A percentile compares a stretch with the other conserved stretches of the same genome.
phyloP scores from a whole-genome alignment of 2,797 vertebrate species.

The Melanotaenia pygmaea region DNA sequence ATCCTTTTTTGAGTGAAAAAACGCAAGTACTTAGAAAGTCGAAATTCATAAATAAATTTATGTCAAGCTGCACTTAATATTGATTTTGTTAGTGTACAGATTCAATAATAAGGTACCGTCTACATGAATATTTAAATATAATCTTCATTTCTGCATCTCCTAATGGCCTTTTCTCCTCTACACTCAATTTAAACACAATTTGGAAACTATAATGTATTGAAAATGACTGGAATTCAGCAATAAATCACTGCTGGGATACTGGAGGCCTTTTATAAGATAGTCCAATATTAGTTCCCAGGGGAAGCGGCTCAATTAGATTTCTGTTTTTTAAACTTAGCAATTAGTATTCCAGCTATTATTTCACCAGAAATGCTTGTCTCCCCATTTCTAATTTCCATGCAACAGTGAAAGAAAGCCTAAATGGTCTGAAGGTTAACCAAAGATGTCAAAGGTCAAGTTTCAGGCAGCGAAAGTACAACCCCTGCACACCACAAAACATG shows the following conservation, averaged over 20 bases:
- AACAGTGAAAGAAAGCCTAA: constrained; percentile 77
- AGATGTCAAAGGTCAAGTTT: constrained; percentile 89
- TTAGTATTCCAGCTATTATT: constrained; percentile 96
- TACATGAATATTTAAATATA: constrained; percentile 99
- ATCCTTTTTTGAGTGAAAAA: constrained; percentile 99
- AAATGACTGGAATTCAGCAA: constrained; percentile 99
- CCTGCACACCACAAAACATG: constrained; percentile 61
- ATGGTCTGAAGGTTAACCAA: constrained; percentile 71
- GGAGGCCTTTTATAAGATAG: constrained; percentile 97
- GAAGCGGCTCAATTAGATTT: constrained; percentile 98
- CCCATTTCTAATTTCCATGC: constrained; percentile 74
- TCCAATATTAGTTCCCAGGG: constrained; percentile 92
- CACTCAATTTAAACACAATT: constrained; percentile 99
- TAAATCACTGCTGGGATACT: constrained; percentile 99
- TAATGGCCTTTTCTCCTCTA: constrained; percentile 99
- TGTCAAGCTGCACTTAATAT: constrained; percentile 99
- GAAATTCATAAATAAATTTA: constrained; percentile 99
- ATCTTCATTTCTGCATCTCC: constrained; percentile 99
- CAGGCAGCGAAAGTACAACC: constrained; percentile 86
- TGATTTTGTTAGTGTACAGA: constrained; percentile 99
- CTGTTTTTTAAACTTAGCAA: constrained; percentile 97
- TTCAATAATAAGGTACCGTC: constrained; percentile 99
- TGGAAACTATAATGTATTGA: constrained; percentile 99
- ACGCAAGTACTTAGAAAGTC: constrained; percentile 99
- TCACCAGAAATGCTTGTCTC: constrained; percentile 91